Evolutionary conservation across 2,113 vertebrate species (phyloP), one percentile per base, ranked within the genome.

Genomic region (Procavia capensis): DNA sequence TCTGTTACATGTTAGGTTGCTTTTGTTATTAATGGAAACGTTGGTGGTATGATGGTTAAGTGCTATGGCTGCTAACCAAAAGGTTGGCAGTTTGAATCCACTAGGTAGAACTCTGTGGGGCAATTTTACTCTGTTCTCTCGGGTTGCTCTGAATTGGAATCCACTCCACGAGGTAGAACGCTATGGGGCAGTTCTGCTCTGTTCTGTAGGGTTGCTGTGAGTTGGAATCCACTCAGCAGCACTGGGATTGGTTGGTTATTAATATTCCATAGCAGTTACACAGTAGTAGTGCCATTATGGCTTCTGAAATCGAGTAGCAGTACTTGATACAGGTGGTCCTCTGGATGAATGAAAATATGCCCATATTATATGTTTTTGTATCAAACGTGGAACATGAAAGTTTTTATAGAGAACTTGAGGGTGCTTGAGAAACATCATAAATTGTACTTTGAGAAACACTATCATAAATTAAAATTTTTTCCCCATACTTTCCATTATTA

Each of bases 21-120:
- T 81, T 93, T 31, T n/a, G 16, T 66, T 97, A 85, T 80, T 88
- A 78, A 36, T 94, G 78, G 47, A n/a, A n/a, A n/a, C n/a, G n/a
- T n/a, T n/a, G n/a, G n/a, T n/a, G n/a, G n/a, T n/a, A n/a, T n/a
- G n/a, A n/a, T n/a, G n/a, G n/a, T n/a, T n/a, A n/a, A n/a, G n/a
- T n/a, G n/a, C n/a, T n/a, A n/a, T n/a, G n/a, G n/a, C n/a, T n/a
- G n/a, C n/a, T n/a, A n/a, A n/a, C n/a, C n/a, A n/a, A n/a, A n/a
- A n/a, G n/a, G n/a, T n/a, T n/a, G n/a, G n/a, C n/a, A n/a, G n/a
- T n/a, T n/a, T n/a, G n/a, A n/a, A n/a, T n/a, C n/a, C n/a, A n/a
- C n/a, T n/a, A n/a, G n/a, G n/a, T n/a, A n/a, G n/a, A n/a, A n/a
- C n/a, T n/a, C n/a, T n/a, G n/a, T n/a, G n/a, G n/a, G n/a, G n/a